phyloP scores from a whole-genome alignment of 2,797 vertebrate genomes.

The Sebastes matsubarae region DNA sequence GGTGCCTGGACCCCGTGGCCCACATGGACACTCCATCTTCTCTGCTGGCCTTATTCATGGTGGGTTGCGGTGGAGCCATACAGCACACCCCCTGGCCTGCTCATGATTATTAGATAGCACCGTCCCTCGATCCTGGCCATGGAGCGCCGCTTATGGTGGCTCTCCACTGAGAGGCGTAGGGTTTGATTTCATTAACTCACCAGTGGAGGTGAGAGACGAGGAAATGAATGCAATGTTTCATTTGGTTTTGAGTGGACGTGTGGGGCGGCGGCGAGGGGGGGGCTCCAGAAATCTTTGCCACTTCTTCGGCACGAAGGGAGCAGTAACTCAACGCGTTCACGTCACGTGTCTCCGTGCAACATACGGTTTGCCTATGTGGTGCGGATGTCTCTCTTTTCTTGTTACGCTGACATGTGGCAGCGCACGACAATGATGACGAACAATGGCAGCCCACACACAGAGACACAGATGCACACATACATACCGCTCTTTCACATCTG shows the following conservation, averaged over 20 bases:
- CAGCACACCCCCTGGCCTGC: conserved; percentile 82
- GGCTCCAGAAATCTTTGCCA: conserved; percentile 53
- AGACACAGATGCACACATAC: conserved; percentile 32
- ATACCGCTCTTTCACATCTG: conserved; percentile 10
- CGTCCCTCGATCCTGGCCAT: conserved; percentile 65
- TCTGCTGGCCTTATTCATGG: conserved; percentile 79
- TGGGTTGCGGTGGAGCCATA: conserved; percentile 74
- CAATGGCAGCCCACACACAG: conserved; percentile 40
- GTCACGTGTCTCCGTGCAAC: conserved; percentile 8
- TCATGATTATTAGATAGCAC: conserved; percentile 87
- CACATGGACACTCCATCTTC: conserved; percentile 89
- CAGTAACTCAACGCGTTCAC: conserved; percentile 20
- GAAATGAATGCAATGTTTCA: conserved; percentile 80
- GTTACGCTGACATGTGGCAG: conserved; percentile 78
- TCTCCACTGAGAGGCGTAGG: conserved; percentile 73
- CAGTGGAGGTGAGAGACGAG: conserved; percentile 64
- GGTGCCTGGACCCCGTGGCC: conserved; percentile 87
- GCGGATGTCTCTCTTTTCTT: conserved; percentile 62
- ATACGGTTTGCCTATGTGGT: conserved; percentile 18
- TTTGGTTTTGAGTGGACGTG: conserved; percentile 76
- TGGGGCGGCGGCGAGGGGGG: conserved; percentile 43
- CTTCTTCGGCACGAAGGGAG: conserved; percentile 36
- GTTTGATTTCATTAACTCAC: conserved; percentile 82
- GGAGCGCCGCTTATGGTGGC: conserved; percentile 71
- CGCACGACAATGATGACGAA: conserved; percentile 64